Conservation (phyloP, 1,140 invertebrate genomes). For the Telenomus remus region DNA sequence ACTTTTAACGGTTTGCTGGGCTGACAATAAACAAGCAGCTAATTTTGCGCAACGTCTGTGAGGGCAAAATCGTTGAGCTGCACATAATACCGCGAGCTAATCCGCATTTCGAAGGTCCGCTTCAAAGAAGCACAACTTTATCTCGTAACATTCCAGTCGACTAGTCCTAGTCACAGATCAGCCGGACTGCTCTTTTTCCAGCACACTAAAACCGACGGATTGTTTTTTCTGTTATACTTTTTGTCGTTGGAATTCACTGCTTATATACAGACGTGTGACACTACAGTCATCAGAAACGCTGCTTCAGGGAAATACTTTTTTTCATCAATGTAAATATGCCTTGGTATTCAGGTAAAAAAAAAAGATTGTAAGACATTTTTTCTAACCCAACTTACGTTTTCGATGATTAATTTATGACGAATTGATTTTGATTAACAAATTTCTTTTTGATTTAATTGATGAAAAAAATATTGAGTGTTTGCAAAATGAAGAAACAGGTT, state of each 20-base stretch:
- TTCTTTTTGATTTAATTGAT: too few species aligned
- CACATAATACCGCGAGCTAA: constrained; percentile 47
- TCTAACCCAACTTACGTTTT: background rate
- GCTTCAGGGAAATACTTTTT: constrained; percentile 11
- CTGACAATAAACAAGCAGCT: constrained; percentile 29
- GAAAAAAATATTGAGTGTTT: too few species aligned
- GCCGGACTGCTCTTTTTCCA: constrained; percentile 33
- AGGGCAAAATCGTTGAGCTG: constrained; percentile 22
- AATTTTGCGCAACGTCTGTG: constrained; percentile 37
- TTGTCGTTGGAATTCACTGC: constrained; percentile 12
- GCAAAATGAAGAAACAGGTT: too few species aligned
- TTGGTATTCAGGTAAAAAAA: too few species aligned
- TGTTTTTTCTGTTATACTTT: constrained; percentile 42
- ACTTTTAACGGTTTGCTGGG: constrained; percentile 17
- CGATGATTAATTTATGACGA: background rate
- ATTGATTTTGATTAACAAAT: too few species aligned
- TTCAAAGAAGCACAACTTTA: constrained; percentile 46
- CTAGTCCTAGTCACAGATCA: constrained; percentile 37
- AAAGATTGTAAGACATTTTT: background rate
- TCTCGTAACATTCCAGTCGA: constrained; percentile 51
- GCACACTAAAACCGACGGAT: constrained; percentile 51
- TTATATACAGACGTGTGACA: constrained; percentile 1
- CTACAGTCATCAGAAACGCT: constrained; percentile 20
- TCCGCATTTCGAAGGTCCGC: constrained; percentile 47
- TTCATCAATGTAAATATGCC: too few species aligned